phyloP scores from a whole-genome alignment of 1,140 invertebrate species.

The Phymastichus coffea region DNA sequence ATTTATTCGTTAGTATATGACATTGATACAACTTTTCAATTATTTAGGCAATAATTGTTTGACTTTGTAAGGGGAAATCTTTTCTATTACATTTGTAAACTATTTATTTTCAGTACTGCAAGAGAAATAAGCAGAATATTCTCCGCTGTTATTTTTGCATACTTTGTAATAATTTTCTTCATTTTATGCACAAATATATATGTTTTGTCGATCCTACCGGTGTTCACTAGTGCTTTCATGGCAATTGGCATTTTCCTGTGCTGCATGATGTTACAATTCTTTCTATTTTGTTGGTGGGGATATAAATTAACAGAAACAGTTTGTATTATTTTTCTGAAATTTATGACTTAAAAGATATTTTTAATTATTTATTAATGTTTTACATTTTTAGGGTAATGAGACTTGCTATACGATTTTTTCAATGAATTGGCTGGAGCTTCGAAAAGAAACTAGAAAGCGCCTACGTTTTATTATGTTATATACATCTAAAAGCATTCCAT shows the following conservation, averaged over 20 bases:
- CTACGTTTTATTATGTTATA: background rate
- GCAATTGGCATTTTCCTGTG: constrained; percentile 21
- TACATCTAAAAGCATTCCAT: background rate
- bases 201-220: constrained; percentile 18
- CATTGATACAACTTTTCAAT: too few relatives aligned
- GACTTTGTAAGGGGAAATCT: too few relatives aligned
- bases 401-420: constrained; percentile 67
- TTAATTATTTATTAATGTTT: too few relatives aligned
- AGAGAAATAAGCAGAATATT: constrained; percentile 27
- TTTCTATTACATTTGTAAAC: too few relatives aligned
- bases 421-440: background rate
- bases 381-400: constrained; percentile 97
- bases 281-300: constrained; percentile 37
- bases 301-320: constrained; percentile 31
- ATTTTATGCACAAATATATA: constrained; percentile 33
- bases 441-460: background rate
- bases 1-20: too few relatives aligned
- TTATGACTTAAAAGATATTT: too few relatives aligned
- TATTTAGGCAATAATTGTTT: too few relatives aligned
- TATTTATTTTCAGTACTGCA: constrained; percentile 33
- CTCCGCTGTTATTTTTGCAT: constrained; percentile 22
- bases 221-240: constrained; percentile 9
- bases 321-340: too few relatives aligned
- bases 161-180: constrained; percentile 30
- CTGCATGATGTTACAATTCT: constrained; percentile 32